Conservation (phyloP, 2,888 invertebrate species). For the Acanthacorydalis orientalis region DNA sequence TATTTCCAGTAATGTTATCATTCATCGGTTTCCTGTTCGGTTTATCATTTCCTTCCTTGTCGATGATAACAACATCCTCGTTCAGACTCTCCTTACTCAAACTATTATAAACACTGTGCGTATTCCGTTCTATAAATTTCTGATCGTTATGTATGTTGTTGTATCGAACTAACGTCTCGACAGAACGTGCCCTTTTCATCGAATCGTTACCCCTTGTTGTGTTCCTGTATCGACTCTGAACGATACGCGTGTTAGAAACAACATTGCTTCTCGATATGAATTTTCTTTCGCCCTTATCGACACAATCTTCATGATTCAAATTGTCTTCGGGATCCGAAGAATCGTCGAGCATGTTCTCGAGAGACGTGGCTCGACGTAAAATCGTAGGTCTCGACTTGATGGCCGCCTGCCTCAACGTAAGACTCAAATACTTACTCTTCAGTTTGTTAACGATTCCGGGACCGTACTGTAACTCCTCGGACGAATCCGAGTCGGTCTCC, state of each 20-base stretch:
- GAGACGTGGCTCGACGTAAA: conserved; percentile 60
- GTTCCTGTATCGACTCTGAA: conserved; percentile 30
- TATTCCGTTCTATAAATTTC: conserved; percentile 11
- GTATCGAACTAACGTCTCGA: conserved; percentile 62
- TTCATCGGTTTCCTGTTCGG: conserved; percentile 14
- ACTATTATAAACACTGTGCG: conserved; percentile 11
- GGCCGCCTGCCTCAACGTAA: conserved; percentile 62
- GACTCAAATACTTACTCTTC: conserved; percentile 70
- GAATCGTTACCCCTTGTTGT: conserved; percentile 36
- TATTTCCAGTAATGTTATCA: conserved; percentile 7
- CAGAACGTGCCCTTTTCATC: conserved; percentile 72
- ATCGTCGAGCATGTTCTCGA: conserved; percentile 71
- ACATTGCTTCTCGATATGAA: conserved; percentile 13
- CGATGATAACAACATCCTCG: conserved; percentile 30
- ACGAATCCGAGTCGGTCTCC: conserved; percentile 32
- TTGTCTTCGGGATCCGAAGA: conserved; percentile 25
- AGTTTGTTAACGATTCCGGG: conserved; percentile 82
- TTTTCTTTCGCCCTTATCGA: conserved; percentile 9
- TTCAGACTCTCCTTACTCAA: conserved; percentile 25
- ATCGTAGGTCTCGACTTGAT: conserved; percentile 47
- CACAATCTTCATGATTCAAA: conserved; percentile 10
- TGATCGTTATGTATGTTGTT: conserved; percentile 20
- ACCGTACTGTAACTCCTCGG: conserved; percentile 75
- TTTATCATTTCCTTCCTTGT: conserved; percentile 20
- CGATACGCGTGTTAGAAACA: background rate